Evolutionary conservation across 2,113 vertebrate genomes (phyloP), one percentile per base, ranked within the genome.

Genomic region (Nerophis ophidion): DNA sequence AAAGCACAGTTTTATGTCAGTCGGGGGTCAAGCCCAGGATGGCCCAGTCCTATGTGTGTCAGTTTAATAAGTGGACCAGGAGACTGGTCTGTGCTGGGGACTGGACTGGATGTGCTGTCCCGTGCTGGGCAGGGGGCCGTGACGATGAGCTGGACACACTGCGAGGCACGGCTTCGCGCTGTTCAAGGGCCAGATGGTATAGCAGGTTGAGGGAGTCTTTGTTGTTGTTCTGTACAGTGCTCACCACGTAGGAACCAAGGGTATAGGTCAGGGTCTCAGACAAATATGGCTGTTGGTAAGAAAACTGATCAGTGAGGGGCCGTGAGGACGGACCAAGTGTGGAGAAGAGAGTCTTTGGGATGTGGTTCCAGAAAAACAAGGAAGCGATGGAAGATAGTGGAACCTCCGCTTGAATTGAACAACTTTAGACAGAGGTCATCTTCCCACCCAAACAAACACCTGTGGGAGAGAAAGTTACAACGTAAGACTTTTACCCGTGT

Each of bases 1-100:
- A 77, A 82, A 83, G 61, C 81, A 84, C 81, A 87, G 84, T 78
- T 86, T 83, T 70, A 63, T 65, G 72, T 83, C 77, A 80, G 71
- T 83, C 75, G 7, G 46, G 46, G 19, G 52, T 17, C 40, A 47
- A 77, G 71, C 70, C 79, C 76, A 63, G 49, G 48, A 51, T 34
- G 69, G 66, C 57, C 66, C 59, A 15, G 75, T 64, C 50, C 57
- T 5, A 67, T 57, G 61, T 68, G 56, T 66, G 53, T 19, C 73
- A 70, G 57, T 47, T 47, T 14, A 59, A 35, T 47, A 65, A 26
- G 16, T 56, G 55, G 38, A 54, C 35, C 7, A 44, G 59, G 67
- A 53, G n/a, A 40, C 36, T 50, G 67, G 63, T 65, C 6, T 40
- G 47, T 5, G 60, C 70, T 59, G 74, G 71, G 59, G 52, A 38